Conservation (phyloP, 2,888 invertebrate genomes). For the Eumerus sabulonum region DNA sequence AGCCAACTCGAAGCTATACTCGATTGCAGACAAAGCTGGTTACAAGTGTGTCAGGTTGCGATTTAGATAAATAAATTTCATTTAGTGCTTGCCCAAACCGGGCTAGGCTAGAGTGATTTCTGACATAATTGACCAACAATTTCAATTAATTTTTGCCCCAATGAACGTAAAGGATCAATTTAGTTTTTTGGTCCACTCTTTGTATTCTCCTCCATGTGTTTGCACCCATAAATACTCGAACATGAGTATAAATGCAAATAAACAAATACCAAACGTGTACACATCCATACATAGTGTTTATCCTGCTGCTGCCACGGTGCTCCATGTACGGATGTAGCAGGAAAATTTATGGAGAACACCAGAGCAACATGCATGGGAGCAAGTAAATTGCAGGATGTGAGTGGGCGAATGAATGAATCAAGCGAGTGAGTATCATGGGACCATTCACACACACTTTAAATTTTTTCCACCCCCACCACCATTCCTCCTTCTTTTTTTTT, state of each 20-base stretch:
- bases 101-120: constrained; percentile 35
- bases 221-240: not conserved
- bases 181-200: not conserved
- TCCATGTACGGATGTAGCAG: constrained; percentile 11
- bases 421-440: constrained; percentile 44
- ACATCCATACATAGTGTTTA: too few species aligned
- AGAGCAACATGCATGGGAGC: constrained; percentile 9
- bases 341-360: constrained; percentile 38
- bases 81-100: constrained; percentile 2
- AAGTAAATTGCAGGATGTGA: constrained; percentile 42
- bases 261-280: too few species aligned
- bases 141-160: constrained; percentile 78
- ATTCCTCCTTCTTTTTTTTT: too few species aligned
- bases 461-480: too few species aligned
- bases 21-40: too few species aligned
- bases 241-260: constrained; percentile 29
- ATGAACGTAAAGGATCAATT: constrained; percentile 31
- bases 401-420: constrained; percentile 47
- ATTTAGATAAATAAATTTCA: not conserved
- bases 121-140: constrained; percentile 74
- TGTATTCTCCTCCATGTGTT: not conserved
- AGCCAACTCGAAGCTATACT: too few species aligned
- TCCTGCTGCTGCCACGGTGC: not conserved
- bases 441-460: constrained; percentile 18
- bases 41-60: too few species aligned